Base-by-base conservation (phyloP, 2,888 invertebrate genomes). In the Opisthograptis luteolata region DNA sequence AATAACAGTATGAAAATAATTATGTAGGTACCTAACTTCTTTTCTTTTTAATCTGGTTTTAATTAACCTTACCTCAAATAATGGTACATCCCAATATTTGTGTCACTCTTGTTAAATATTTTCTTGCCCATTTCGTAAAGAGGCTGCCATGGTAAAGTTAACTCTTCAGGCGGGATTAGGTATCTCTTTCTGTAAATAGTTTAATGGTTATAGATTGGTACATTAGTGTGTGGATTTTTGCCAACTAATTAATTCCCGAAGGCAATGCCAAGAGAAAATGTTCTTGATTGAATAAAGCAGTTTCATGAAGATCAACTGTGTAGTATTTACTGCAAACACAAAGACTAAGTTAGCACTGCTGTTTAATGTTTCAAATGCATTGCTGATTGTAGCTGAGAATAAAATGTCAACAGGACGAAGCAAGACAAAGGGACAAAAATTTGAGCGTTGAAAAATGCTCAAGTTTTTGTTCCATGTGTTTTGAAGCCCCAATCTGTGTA, bases 61-160 rank as follows among this genome's bases (percentile, higher is more conserved):
- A n/a, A n/a, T 7, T 28, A 48, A 39, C 85, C 92, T 87, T 86
- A 92, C 92, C 73, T 81, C 57, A 82, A 82, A 76, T 89, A 91
- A 66, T 91, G 92, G 64, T 92, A 93, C 91, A 94, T 92, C 62
- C 93, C 93, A 43, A 93, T 81, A 32, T 87, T 87, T 5, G 92
- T 87, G 45, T 92, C 77, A 62, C 82, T 92, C 55, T 89, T 92
- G 58, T 92, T 91, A 64, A 93, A 91, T 53, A 94, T 87, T 62
- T 92, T 90, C 60, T 90, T 84, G 45, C 92, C 92, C 30, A 96
- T 77, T 4, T 95, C 92, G 75, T 95, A 96, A 5, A 98, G 85
- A 7, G 97, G 97, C 62, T 94, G 92, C 98, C 98, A 98, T 40
- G 95, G 94, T 53, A 98, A 86, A 50, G 92, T 92, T 46, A 98